Evolutionary conservation across 92 coral and sea anemone genomes (phyloP), one percentile per base, ranked within the genome.

Genomic region (Zoanthus solanderi): DNA sequence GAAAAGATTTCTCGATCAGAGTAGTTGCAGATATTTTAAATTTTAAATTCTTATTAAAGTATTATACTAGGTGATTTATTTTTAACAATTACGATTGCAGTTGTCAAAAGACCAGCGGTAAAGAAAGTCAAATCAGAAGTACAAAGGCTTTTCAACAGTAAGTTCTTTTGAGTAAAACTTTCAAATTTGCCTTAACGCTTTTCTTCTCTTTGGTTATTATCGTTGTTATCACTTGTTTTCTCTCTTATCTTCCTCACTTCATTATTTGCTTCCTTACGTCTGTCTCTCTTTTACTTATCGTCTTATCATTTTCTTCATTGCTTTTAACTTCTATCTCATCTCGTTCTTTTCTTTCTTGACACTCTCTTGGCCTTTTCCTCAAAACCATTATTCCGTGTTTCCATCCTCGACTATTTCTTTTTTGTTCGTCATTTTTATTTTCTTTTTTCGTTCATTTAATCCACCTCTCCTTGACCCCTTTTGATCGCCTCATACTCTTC

Each of bases 121-220:
- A 93, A 94, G 90, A 94, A 87, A 82, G 63, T 71, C 32, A 95
- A 95, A 88, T 42, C 96, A 29, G 93, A 91, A 28, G 89, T 95
- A 63, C 94, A 89, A 69, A 92, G 82, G 56, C 73, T 95, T 47
- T 91, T 91, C 75, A 86, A 91, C 76, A 29, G 98, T 94, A 90
- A 85, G 95, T 90, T 76, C 31, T 42, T 5, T 14, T n/a, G 48
- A 16, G 32, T 63, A 28, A 23, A 63, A 7, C 28, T n/a, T n/a
- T 4, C 9, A 63, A 16, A 16, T 15, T 63, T 3, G 13, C 23
- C 23, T 11, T 15, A 13, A 7, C 28, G 6, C 15, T 0, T 15
- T 60, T 16, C n/a, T 63, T 63, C 28, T 7, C 9, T 16, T 6
- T 7, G 7, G 16, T 63, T 23, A 63, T 16, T 23, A 7, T 63